phyloP scores from a whole-genome alignment of 2,797 vertebrate species.

The Somateria mollissima region DNA sequence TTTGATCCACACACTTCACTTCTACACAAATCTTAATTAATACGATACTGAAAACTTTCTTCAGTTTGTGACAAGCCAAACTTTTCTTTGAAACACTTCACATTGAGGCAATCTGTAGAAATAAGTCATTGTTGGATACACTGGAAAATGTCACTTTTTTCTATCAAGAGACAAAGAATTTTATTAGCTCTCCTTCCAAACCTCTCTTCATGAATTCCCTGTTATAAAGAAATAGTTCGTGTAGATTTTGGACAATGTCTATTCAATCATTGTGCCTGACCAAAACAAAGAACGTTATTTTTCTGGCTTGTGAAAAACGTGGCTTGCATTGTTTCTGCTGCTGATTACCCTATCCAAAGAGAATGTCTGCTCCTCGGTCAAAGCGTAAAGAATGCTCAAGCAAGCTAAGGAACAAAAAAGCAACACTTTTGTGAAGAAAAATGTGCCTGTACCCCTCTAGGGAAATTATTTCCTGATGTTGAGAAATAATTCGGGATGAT shows the following conservation, averaged over 20 bases:
- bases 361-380: constrained; percentile 42
- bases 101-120: not conserved
- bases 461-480: not conserved
- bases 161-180: constrained; percentile 10
- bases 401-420: not conserved
- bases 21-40: not conserved
- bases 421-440: not conserved
- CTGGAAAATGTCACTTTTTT: not conserved
- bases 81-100: not conserved
- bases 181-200: not conserved
- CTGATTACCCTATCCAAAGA: constrained; percentile 45
- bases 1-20: not conserved
- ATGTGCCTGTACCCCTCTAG: not conserved
- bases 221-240: not conserved
- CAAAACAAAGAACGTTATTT: constrained; percentile 41
- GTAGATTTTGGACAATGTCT: not conserved
- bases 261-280: not conserved
- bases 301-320: constrained; percentile 19
- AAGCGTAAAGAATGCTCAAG: not conserved
- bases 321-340: constrained; percentile 20
- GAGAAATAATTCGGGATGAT: not conserved
- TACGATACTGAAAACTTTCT: not conserved
- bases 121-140: not conserved
- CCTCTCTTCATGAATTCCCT: not conserved
- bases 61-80: not conserved